Evolutionary conservation across 1,140 invertebrate species (phyloP), one percentile per base, ranked within the genome.

Genomic region (Planococcus citri): DNA sequence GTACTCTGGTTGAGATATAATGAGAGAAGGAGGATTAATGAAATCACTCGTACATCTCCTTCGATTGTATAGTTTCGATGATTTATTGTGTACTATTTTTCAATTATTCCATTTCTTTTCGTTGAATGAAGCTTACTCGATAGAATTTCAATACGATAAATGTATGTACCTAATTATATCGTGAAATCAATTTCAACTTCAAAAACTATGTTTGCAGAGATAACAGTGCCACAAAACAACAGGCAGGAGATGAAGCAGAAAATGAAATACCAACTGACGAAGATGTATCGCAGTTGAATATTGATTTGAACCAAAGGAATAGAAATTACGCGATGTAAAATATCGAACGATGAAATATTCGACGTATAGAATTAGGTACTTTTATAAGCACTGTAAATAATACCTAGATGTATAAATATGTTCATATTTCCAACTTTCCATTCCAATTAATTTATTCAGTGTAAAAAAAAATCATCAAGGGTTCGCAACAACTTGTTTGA

Each of bases 301-400:
- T 64, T 64, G 20, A 64, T 1, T 24, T 64, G 10, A 27, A 64
- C 60, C 60, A 64, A 64, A 64, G 60, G 25, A 64, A 64, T 27
- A 64, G 22, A 64, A 64, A 64, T 27, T 64, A 64, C 22, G 60
- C 22, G 1, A 64, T 64, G 60, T 64, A 64, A 64, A 2, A 64
- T 25, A 24, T 4, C 4, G 3, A 24, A 4, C 21, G 24, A 64
- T 10, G 25, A 64, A 64, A 64, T 64, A 51, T 51, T 51, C 4
- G 41, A 51, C 17, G 3, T 6, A n/a, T 51, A 51, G 17, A 51
- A 9, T 51, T 17, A 51, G 41, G 17, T 51, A 17, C 17, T 6
- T 37, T 8, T 8, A 37, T 37, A n/a, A 51, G 41, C 4, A 17
- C 4, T 51, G 41, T 51, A 51, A 51, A 51, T 17, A 51, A 17